phyloP scores from a whole-genome alignment of 2,888 invertebrate species.

The Pharmacophagus antenor region DNA sequence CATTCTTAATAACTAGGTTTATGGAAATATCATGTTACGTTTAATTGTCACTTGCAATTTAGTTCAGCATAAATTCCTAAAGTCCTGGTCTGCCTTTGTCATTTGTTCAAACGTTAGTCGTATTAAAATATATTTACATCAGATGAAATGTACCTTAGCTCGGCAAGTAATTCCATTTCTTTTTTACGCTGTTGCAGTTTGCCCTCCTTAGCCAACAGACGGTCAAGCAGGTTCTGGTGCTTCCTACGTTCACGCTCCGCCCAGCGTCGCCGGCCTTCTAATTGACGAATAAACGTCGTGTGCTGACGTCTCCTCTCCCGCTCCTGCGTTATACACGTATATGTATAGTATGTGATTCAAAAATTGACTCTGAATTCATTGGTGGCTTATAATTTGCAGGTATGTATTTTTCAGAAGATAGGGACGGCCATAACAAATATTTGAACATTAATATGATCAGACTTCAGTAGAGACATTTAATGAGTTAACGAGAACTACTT shows the following conservation, averaged over 20 bases:
- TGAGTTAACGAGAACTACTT: too few species aligned
- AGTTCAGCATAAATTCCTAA: too few species aligned
- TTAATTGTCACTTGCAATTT: too few species aligned
- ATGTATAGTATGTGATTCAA: too few species aligned
- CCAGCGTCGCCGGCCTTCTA: constrained; percentile 92
- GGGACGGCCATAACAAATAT: too few species aligned
- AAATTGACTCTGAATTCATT: too few species aligned
- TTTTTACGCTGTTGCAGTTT: constrained; percentile 87
- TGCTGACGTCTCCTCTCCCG: constrained; percentile 94
- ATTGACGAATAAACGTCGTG: constrained; percentile 91
- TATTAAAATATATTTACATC: not conserved
- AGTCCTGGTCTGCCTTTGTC: not conserved
- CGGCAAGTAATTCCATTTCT: constrained; percentile 85
- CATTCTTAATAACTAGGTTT: too few species aligned
- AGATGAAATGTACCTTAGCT: constrained; percentile 81
- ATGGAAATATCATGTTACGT: too few species aligned
- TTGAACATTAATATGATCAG: too few species aligned
- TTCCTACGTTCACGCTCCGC: constrained; percentile 91
- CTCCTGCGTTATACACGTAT: constrained; percentile 82
- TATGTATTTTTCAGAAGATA: too few species aligned
- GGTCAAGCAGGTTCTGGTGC: constrained; percentile 89
- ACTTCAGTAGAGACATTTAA: too few species aligned
- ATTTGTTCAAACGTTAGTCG: not conserved
- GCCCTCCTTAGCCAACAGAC: constrained; percentile 91
- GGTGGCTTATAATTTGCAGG: too few species aligned